These are phyloP conservation scores for Vannuccia rotundouncinata DNA, from an alignment of 2,888 invertebrate genomes.

Conservation along the genomic window DNA sequence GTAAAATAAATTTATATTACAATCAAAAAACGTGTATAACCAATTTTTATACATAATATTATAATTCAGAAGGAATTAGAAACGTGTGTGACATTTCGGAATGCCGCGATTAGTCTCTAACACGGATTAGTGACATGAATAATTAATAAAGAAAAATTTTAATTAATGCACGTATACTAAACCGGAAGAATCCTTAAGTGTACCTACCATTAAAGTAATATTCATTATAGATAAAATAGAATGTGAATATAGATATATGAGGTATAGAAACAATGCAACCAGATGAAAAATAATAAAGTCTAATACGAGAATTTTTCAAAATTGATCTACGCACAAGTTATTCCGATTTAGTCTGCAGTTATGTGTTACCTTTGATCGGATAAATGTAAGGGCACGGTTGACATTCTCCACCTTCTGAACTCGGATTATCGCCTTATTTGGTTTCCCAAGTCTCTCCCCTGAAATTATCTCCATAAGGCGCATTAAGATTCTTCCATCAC, in stretches of 20 bases:
- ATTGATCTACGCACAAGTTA: too few relatives aligned
- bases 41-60: not conserved
- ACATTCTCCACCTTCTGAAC: slow-evolving; percentile 99
- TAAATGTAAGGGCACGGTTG: slow-evolving; percentile 88
- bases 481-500: slow-evolving; percentile 82
- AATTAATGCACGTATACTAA: too few relatives aligned
- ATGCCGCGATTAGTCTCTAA: too few relatives aligned
- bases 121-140: too few relatives aligned
- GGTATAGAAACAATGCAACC: too few relatives aligned
- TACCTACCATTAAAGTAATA: too few relatives aligned
- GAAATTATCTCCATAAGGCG: slow-evolving; percentile 95
- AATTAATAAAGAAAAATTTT: not conserved
- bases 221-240: too few relatives aligned
- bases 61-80: not conserved
- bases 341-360: not conserved
- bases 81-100: too few relatives aligned
- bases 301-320: too few relatives aligned
- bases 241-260: too few relatives aligned
- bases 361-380: slow-evolving; percentile 78
- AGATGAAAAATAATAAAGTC: too few relatives aligned
- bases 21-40: not conserved
- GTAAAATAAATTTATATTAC: not conserved
- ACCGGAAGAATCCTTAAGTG: too few relatives aligned
- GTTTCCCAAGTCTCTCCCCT: slow-evolving; percentile 89
- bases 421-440: slow-evolving; percentile 88